These are phyloP conservation scores for Gnathonemus longibarbis DNA, from an alignment of 2,113 vertebrate species.

Conservation along the genomic window DNA sequence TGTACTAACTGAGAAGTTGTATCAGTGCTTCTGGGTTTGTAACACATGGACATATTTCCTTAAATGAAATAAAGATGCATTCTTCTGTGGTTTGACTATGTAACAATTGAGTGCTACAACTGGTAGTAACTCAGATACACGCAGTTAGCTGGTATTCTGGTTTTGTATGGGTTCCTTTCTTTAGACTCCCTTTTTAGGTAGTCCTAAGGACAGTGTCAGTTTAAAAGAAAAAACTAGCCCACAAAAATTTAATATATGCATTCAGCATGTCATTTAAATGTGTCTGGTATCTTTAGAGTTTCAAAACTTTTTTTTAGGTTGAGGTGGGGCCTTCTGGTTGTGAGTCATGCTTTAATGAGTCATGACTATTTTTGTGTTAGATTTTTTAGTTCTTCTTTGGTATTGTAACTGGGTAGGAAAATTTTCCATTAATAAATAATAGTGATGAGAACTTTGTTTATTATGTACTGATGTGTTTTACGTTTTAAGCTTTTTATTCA, in stretches of 20 bases:
- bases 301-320: background rate
- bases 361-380: background rate
- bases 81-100: background rate
- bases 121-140: background rate
- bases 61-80: background rate
- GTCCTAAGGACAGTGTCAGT: background rate
- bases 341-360: background rate
- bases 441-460: background rate
- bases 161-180: background rate
- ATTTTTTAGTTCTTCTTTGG: background rate
- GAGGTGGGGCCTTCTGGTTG: background rate
- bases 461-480: background rate
- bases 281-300: background rate
- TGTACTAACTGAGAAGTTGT: no score
- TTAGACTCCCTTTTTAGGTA: background rate
- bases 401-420: background rate
- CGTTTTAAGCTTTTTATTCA: background rate
- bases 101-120: background rate
- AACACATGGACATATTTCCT: no score
- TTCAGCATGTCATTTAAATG: background rate
- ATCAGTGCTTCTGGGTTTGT: no score
- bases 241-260: background rate
- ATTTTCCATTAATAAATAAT: background rate
- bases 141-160: background rate
- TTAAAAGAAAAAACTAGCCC: background rate